Conservation (phyloP, 2,888 invertebrate species). For the Caenorhabditis sp. region DNA sequence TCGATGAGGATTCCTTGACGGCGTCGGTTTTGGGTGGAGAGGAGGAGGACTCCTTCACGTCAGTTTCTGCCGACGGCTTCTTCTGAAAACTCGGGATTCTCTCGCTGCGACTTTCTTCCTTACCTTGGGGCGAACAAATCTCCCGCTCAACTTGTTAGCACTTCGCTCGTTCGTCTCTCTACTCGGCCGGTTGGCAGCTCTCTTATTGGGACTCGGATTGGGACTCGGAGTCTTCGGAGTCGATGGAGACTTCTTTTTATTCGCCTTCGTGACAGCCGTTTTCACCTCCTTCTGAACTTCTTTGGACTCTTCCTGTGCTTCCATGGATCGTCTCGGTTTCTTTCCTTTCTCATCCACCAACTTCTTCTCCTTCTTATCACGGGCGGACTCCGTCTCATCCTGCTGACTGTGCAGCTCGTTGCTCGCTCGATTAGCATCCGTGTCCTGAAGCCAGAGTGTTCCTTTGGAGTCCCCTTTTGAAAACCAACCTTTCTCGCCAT, state of each 20-base stretch:
- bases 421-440: constrained; percentile 15
- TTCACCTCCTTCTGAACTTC: not conserved
- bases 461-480: not conserved
- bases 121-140: not conserved
- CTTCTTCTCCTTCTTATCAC: constrained; percentile 7
- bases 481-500: constrained; percentile 38
- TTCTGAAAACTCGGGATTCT: constrained; percentile 19
- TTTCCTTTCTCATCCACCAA: not conserved
- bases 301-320: constrained; percentile 8
- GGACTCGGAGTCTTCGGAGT: constrained; percentile 19
- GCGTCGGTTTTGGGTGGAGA: constrained; percentile 33
- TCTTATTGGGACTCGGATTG: constrained; percentile 8
- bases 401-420: constrained; percentile 14
- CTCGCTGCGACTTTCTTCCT: too few relatives aligned
- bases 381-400: constrained; percentile 7
- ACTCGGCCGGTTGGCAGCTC: not conserved
- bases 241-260: constrained; percentile 12
- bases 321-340: not conserved
- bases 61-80: not conserved
- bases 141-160: not conserved
- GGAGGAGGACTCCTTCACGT: constrained; percentile 2
- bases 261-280: not conserved
- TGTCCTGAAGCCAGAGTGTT: not conserved
- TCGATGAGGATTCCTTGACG: constrained; percentile 11
- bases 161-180: constrained; percentile 2